Percentiles rank a stretch among this genome's conserved stretches.
phyloP scores from a whole-genome alignment of 92 coral and sea anemone species.

The Parazoanthus darwini region DNA sequence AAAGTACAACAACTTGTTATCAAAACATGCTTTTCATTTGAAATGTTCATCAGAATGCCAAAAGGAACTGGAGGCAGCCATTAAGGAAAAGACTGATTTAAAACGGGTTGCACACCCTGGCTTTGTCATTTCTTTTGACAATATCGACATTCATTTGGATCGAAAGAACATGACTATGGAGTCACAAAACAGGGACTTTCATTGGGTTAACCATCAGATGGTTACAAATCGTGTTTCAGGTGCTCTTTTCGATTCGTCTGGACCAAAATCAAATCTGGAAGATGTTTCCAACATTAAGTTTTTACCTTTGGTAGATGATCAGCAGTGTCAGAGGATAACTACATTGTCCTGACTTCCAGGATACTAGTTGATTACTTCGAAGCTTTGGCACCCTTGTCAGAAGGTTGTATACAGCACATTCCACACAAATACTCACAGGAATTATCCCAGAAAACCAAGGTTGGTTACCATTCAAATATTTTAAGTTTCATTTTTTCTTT shows the following conservation, averaged over 20 bases:
- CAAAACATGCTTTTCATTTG: conserved; percentile 40
- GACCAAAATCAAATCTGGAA: conserved; percentile 46
- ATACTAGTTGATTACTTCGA: conserved; percentile 66
- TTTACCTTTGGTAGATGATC: conserved; percentile 54
- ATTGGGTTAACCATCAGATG: conserved; percentile 76
- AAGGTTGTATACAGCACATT: conserved; percentile 57
- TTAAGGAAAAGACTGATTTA: conserved; percentile 3
- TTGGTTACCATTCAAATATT: not conserved
- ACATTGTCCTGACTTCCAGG: conserved; percentile 56
- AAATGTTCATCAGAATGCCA: conserved; percentile 41
- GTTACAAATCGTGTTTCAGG: conserved; percentile 72
- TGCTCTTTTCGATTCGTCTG: conserved; percentile 31
- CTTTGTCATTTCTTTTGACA: conserved; percentile 66
- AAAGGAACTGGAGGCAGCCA: conserved; percentile 35
- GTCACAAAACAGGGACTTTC: conserved; percentile 57
- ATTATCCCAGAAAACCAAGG: conserved; percentile 61
- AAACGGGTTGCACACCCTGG: conserved; percentile 62
- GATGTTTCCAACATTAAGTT: conserved; percentile 56
- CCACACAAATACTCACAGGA: conserved; percentile 63
- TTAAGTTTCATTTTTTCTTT: not conserved
- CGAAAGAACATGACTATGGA: conserved; percentile 66
- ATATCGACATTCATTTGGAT: conserved; percentile 54
- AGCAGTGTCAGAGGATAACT: conserved; percentile 56
- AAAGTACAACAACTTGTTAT: conserved; percentile 3
- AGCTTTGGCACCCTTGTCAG: conserved; percentile 45